phyloP scores from a whole-genome alignment of 2,113 vertebrate genomes.

The Protobothrops mucrosquamatus region DNA sequence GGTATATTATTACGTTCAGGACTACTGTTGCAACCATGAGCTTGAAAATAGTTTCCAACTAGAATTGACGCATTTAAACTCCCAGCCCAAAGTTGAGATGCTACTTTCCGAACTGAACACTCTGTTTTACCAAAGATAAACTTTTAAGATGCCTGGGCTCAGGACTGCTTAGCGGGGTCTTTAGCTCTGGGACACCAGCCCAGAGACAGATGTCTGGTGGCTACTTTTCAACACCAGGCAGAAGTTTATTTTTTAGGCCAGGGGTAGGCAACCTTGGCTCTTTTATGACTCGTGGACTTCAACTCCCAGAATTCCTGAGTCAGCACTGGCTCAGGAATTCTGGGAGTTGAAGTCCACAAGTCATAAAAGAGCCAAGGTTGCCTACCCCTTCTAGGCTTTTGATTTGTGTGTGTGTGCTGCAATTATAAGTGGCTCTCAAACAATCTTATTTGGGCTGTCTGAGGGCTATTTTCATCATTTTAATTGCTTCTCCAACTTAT shows the following conservation, averaged over 20 bases:
- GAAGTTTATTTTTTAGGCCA: not conserved
- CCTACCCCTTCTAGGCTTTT: not conserved
- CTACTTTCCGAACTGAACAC: not conserved
- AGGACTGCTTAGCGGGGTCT: not conserved
- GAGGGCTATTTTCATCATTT: not conserved
- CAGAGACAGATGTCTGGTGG: not conserved
- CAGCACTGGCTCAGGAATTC: too few relatives aligned
- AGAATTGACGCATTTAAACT: not conserved
- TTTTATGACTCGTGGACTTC: too few relatives aligned
- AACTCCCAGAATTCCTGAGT: too few relatives aligned
- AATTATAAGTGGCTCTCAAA: not conserved
- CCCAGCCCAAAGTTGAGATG: not conserved
- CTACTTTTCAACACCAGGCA: not conserved
- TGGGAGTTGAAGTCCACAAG: too few relatives aligned
- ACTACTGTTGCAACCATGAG: not conserved
- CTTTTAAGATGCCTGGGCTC: not conserved
- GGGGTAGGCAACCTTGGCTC: too few relatives aligned
- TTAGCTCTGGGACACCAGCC: not conserved
- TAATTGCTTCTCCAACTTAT: not conserved
- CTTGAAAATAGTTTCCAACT: not conserved
- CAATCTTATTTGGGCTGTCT: not conserved
- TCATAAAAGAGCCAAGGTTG: too few relatives aligned
- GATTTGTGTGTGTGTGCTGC: not conserved
- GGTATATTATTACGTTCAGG: not conserved
- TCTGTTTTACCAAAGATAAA: not conserved